Conservation (phyloP, 2,113 vertebrate species). For the Melanostigma gelatinosum region DNA sequence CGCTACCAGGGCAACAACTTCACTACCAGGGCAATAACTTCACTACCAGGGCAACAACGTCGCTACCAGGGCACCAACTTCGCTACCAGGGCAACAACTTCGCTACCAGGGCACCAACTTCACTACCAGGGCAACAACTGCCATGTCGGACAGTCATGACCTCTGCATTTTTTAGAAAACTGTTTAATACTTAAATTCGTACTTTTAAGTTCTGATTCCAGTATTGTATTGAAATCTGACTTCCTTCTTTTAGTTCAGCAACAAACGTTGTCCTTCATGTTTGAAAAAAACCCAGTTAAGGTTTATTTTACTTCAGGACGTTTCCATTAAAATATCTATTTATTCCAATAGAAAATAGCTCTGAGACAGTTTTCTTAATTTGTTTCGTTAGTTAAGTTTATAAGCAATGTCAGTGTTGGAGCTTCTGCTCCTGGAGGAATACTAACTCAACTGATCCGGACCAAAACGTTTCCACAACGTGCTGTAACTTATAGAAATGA, state of each 20-base stretch:
- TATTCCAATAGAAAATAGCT: not conserved
- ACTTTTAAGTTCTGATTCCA: not conserved
- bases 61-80: too few species aligned
- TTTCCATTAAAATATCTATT: not conserved
- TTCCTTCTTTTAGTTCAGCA: not conserved
- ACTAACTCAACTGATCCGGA: too few species aligned
- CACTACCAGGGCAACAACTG: too few species aligned
- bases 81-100: too few species aligned
- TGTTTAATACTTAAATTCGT: not conserved
- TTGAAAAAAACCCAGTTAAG: not conserved
- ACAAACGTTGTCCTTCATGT: not conserved
- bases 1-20: too few species aligned
- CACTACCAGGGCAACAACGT: too few species aligned
- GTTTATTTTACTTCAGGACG: not conserved
- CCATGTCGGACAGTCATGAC: too few species aligned
- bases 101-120: not conserved
- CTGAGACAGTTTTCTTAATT: conserved; percentile 3
- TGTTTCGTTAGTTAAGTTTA: not conserved
- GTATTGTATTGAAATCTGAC: not conserved
- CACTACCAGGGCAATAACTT: too few species aligned
- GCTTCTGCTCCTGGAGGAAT: too few species aligned
- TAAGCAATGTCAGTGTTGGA: not conserved
- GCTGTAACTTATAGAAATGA: too few species aligned
- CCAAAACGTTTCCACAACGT: too few species aligned
- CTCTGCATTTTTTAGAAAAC: not conserved